Evolutionary conservation across 2,888 invertebrate species (phyloP), one percentile per base, ranked within the genome.

Genomic region (Labia minor): DNA sequence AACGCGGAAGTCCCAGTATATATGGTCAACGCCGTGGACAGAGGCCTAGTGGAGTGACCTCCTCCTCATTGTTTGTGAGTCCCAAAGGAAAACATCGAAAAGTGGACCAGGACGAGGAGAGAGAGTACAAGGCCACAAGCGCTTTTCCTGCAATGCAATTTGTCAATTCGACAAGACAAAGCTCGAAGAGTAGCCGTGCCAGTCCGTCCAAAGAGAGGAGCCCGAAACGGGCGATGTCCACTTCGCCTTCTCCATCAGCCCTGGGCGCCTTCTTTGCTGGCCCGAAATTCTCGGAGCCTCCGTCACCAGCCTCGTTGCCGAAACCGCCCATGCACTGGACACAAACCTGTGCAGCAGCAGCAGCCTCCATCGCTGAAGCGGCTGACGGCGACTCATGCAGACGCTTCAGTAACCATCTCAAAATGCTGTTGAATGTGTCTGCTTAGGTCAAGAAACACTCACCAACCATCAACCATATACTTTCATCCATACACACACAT

Each of bases 241-340:
- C 49, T 14, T 10, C 6, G 6, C 49, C 49, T 4, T n/a, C 49
- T 2, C 3, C 49, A 14, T n/a, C 49, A 11, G 71, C 71, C 67
- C 26, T 26, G 26, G 26, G 26, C 26, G 66, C 70, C 70, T 70
- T 72, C 77, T 83, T 0, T 77, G 90, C 90, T 71, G 89, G 86
- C 75, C 87, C 89, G 76, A 90, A 90, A 78, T 91, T 90, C 81
- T 89, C 88, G 74, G 89, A 89, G 72, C 87, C 91, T 67, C 91
- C 91, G 65, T 85, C 88, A 68, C 89, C 91, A 62, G 85, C 85
- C 72, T 86, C 86, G 70, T 79, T 91, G 74, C 91, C 91, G 68
- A 88, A 86, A 76, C 91, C 91, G 73, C 91, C 91, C 68, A 83
- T 83, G 71, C 89, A 88, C 78, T 92, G 91, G 91, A 85, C 85